Evolutionary conservation across 2,888 invertebrate species (phyloP).

Genomic region (Leucozona laternaria): DNA sequence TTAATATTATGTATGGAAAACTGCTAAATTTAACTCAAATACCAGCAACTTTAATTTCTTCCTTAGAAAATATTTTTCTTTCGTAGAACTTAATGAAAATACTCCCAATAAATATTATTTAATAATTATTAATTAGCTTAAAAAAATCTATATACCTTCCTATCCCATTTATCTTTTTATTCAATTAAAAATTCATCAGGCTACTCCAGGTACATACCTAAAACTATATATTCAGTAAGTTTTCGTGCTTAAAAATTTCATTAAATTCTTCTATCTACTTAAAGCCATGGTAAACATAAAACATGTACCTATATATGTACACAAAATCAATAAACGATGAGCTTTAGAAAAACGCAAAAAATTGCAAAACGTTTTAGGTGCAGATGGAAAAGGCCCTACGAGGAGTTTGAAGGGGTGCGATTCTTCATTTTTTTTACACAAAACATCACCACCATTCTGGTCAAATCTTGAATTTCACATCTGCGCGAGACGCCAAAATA

Average conservation of each 20-base stretch:
- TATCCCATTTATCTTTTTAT: not conserved
- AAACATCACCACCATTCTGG: not conserved
- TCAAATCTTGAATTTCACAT: constrained; percentile 63
- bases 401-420: not conserved
- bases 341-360: constrained; percentile 18
- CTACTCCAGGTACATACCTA: not conserved
- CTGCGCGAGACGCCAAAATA: constrained; percentile 61
- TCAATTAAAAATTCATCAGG: not conserved
- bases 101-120: too few species aligned
- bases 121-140: too few species aligned
- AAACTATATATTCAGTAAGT: not conserved
- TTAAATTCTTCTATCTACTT: constrained; percentile 57
- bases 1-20: too few species aligned
- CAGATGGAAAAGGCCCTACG: constrained; percentile 48
- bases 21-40: too few species aligned
- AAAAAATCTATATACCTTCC: too few species aligned
- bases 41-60: too few species aligned
- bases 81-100: too few species aligned
- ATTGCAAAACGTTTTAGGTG: constrained; percentile 42
- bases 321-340: constrained; percentile 65
- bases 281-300: constrained; percentile 42
- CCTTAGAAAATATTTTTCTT: too few species aligned
- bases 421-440: constrained; percentile 43
- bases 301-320: not conserved
- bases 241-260: not conserved